Conservation (phyloP, 2,888 invertebrate species). For the Oegoconia quadripuncta region DNA sequence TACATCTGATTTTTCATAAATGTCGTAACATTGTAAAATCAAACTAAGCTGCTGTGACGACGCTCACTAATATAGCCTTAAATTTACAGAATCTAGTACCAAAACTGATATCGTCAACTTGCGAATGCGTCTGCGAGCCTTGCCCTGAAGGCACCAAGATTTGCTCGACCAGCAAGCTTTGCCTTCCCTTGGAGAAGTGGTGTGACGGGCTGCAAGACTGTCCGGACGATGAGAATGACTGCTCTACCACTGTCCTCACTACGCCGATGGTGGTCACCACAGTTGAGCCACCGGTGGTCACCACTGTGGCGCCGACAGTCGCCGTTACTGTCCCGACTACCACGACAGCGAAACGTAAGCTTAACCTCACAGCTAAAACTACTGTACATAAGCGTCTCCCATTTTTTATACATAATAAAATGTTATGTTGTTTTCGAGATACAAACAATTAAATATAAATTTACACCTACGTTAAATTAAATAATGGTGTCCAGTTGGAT, state of each 20-base stretch:
- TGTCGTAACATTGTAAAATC: too few relatives aligned
- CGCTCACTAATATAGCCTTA: too few relatives aligned
- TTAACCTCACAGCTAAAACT: not conserved
- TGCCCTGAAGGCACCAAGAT: constrained; percentile 83
- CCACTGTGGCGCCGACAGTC: constrained; percentile 21
- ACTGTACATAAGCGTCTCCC: too few relatives aligned
- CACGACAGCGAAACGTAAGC: constrained; percentile 43
- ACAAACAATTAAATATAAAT: too few relatives aligned
- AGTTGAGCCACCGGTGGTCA: constrained; percentile 34
- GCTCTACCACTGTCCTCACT: constrained; percentile 50
- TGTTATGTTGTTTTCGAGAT: too few relatives aligned
- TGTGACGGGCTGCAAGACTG: constrained; percentile 91
- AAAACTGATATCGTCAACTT: constrained; percentile 78
- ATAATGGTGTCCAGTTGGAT: too few relatives aligned
- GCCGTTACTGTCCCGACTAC: constrained; percentile 16
- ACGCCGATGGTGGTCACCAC: constrained; percentile 30
- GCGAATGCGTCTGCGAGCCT: constrained; percentile 86
- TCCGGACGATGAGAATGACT: constrained; percentile 88
- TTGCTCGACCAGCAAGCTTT: constrained; percentile 87
- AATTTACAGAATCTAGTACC: constrained; percentile 72
- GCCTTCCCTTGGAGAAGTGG: constrained; percentile 85
- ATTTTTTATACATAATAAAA: too few relatives aligned
- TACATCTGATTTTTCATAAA: too few relatives aligned
- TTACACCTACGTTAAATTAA: too few relatives aligned
- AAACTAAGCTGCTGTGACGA: too few relatives aligned